phyloP scores from a whole-genome alignment of 2,113 vertebrate species.

The Callithrix jacchus region DNA sequence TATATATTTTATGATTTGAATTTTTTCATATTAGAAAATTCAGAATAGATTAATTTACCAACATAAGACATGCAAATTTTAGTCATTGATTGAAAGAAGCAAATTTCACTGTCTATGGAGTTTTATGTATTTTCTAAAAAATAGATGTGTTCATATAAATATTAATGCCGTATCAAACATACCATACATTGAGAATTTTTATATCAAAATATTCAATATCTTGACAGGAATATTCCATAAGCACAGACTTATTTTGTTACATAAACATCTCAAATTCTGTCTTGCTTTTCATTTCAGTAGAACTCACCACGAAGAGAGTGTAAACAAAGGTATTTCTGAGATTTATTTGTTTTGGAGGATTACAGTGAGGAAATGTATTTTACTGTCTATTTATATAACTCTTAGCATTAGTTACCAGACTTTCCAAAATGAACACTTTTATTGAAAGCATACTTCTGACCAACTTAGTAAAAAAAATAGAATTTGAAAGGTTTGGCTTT shows the following conservation, averaged over 20 bases:
- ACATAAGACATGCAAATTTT: background rate
- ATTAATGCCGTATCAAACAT: background rate
- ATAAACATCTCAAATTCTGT: background rate
- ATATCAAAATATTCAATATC: background rate
- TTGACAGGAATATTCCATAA: background rate
- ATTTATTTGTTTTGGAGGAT: background rate
- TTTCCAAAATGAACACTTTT: slow-evolving; percentile 1
- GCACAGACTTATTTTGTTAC: background rate
- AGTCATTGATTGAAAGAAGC: background rate
- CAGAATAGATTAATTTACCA: background rate
- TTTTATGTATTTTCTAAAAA: slow-evolving; percentile 49
- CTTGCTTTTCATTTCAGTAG: background rate
- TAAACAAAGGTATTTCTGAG: background rate
- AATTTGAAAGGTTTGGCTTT: background rate
- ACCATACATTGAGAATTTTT: background rate
- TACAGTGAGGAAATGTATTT: background rate
- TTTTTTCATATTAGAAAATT: background rate
- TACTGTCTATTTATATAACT: background rate
- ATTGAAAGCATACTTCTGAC: background rate
- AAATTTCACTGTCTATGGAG: background rate
- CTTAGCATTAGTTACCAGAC: background rate
- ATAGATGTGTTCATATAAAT: background rate
- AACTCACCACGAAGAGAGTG: background rate
- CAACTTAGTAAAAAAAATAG: background rate
- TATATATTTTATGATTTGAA: background rate